Base-by-base conservation (phyloP, 2,888 invertebrate species). In the Catocala nupta region DNA sequence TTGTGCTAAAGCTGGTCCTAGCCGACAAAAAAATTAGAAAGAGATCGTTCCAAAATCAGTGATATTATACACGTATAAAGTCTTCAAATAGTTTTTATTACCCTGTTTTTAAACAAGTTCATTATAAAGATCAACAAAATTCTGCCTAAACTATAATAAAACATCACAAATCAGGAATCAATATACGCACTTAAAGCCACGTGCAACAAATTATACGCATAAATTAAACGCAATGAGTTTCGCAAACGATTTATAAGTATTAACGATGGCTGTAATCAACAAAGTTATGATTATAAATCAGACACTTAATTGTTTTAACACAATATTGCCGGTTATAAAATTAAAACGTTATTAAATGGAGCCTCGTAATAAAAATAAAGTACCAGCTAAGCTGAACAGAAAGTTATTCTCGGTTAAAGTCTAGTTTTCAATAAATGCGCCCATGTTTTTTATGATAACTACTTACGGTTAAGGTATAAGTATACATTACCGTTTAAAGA, bases 261-360 rank as follows among this genome's bases (percentile, higher is more conserved):
- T 73, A 77, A 67, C 64, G 71, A 53, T 50, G 36, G 10, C 64
- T 45, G 63, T 74, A 72, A 75, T 76, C 75, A 77, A 75, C 72
- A 68, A 72, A 71, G 72, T 77, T 75, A 65, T 72, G 65, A 72
- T 70, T 72, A 77, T 76, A 76, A 77, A 76, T 77, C 72, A 67
- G 66, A 50, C 58, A 65, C 64, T 73, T 76, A 71, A 77, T 71
- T 77, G 69, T 77, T 77, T 76, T 65, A 77, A 74, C 42, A 69
- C 71, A 70, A 80, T 72, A 80, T 78, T 73, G 70, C 68, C 63
- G 65, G 73, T 73, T 75, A 69, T 81, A 78, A 82, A 81, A 78
- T 79, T 78, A 77, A 78, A 75, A 75, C 36, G 71, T 70, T 75
- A 78, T 78, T 77, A 77, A 77, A 70, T 42, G 13, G 54, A 65